Evolutionary conservation across 2,888 invertebrate species (phyloP), one percentile per base, ranked within the genome.

Genomic region (Timandra comae): DNA sequence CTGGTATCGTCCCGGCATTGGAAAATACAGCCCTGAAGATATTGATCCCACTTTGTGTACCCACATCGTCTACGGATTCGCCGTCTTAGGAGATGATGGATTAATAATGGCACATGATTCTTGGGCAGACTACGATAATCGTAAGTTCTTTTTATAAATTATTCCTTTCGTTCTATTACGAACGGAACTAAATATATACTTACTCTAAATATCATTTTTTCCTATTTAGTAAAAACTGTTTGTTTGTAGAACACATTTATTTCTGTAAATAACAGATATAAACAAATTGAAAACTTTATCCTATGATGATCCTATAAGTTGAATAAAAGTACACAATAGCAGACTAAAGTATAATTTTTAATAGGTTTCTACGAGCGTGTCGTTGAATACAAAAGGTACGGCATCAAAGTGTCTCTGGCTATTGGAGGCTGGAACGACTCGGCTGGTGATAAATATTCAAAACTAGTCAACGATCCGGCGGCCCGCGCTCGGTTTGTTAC

Each of bases 391-490:
- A 96, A 94, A 63, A 85, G 90, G 30, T 90, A 91, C 52, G 93
- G 94, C 1, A 86, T 95, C 21, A 97, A 96, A 68, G 94, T 96
- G 0, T 90, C 93, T 0, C 76, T 98, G 7, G 97, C 95, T 1
- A 85, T 98, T 12, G 98, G 97, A n/a, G 97, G 97, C 2, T 97
- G 97, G 97, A 97, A 96, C 63, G 96, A 97, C 70, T 97, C 96
- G 0, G 91, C 91, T 20, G 95, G 95, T 0, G 95, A 95, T 63
- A 96, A 96, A 63, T 96, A 96, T 72, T 95, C 95, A 12, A 88
- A 92, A 38, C 70, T 96, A 11, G 96, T 95, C 1, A 93, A 95
- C 55, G 91, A 88, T 62, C 90, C 93, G 0, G 67, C 88, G 1
- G 90, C 94, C 0, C 88, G 96, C 30, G 85, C 87, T 0, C 88